Evolutionary conservation across 2,888 invertebrate genomes (phyloP), one percentile per base, ranked within the genome.

Genomic region (Polia nebulosa): DNA sequence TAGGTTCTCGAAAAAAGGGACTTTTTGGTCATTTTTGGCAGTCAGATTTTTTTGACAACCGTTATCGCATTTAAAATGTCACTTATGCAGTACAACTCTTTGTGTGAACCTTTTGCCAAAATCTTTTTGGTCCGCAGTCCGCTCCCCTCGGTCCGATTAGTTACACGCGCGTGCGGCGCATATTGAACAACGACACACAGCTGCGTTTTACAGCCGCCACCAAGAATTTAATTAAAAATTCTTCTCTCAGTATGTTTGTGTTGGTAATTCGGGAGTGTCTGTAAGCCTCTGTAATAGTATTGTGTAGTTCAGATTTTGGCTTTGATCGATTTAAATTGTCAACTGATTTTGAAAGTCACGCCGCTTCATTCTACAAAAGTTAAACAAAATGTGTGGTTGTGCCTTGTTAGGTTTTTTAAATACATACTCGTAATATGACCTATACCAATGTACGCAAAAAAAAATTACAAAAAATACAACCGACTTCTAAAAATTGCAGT

Each of bases 161-260:
- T 85, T 84, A 85, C 87, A 85, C 81, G 80, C 76, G 77, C 76
- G 83, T 72, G 83, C 77, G 59, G 49, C 20, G 49, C 36, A 66
- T 59, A 66, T 79, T 75, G 86, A 76, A 82, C 86, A 85, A 88
- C 85, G 85, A 85, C 78, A 70, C 84, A 57, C 88, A 89, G 89
- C 89, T 89, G 89, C 86, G 78, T 60, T 82, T 83, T 85, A 85
- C 82, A 83, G 83, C 84, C 80, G 74, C 64, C 72, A 78, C 61
- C 77, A 77, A 81, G 86, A 82, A 85, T 88, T 88, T 88, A 88
- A 89, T 89, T 88, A 89, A 86, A 89, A 81, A 85, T 82, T 84
- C 85, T 68, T 76, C 41, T 41, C 49, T 44, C 34, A 59, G 64
- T 66, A 71, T 76, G 79, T 76, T 83, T 77, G 70, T 72, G 55